These are phyloP conservation scores for Bacillus rossius DNA, from an alignment of 1,140 invertebrate genomes.

Conservation along the genomic window DNA sequence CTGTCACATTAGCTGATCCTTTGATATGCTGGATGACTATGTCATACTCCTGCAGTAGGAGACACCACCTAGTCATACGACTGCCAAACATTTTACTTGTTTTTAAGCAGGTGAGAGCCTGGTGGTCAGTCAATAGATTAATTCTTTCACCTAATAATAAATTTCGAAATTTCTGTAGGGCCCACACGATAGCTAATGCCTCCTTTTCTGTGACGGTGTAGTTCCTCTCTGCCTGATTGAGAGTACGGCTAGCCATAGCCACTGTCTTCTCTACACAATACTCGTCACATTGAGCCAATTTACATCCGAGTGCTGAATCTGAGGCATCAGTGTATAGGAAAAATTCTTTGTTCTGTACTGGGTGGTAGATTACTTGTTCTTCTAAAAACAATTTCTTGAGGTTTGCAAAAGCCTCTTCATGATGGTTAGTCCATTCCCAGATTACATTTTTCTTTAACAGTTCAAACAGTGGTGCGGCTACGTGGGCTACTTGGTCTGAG, in stretches of 20 bases:
- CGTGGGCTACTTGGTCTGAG: slow-evolving; percentile 24
- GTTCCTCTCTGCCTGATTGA: slow-evolving; percentile 24
- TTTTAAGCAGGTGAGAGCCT: not conserved
- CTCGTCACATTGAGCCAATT: not conserved
- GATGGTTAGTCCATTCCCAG: slow-evolving; percentile 8
- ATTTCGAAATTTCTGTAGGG: slow-evolving; percentile 35
- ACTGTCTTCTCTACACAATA: not conserved
- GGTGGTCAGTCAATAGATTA: not conserved
- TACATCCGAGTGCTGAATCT: not conserved
- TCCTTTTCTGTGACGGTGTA: slow-evolving; percentile 42
- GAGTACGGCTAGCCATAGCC: slow-evolving; percentile 25
- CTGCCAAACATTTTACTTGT: not conserved
- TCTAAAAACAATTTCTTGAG: not conserved
- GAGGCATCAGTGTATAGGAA: slow-evolving; percentile 15
- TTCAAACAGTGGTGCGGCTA: slow-evolving; percentile 27
- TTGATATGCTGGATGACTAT: not conserved
- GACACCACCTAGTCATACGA: not conserved
- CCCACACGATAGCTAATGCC: slow-evolving; percentile 38
- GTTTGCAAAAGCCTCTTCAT: slow-evolving; percentile 2
- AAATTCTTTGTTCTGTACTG: slow-evolving; percentile 22
- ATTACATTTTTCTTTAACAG: slow-evolving; percentile 25
- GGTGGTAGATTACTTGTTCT: slow-evolving; percentile 8
- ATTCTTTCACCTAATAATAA: slow-evolving; percentile 25
- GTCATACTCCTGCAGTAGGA: not conserved
- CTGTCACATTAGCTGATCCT: not conserved